Base-by-base conservation (phyloP, 1,140 invertebrate species). In the Ceratina calcarata region DNA sequence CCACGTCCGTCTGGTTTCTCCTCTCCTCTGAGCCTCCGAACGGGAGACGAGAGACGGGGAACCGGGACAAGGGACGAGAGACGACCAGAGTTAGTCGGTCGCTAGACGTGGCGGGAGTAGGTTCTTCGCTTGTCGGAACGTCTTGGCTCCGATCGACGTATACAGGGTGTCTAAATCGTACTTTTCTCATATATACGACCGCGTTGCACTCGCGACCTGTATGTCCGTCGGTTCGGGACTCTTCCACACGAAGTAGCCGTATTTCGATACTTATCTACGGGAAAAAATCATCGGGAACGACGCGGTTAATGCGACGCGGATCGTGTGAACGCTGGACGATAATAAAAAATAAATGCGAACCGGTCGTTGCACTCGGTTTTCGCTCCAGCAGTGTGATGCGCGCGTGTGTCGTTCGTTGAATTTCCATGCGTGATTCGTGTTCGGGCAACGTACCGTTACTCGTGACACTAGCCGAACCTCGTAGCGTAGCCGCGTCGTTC, bases 51-150 rank as follows among this genome's bases (percentile, higher is more conserved):
- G 37, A 4, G 4, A 32, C n/a, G n/a, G n/a, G n/a, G n/a, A n/a
- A n/a, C n/a, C n/a, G n/a, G n/a, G n/a, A 32, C 27, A 4, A 32
- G 27, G 27, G 27, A 32, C 27, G 27, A 32, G 27, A 32, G 8
- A 45, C 37, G 37, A 45, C 3, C 6, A 45, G 78, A 83, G 83
- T 82, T 87, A 90, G 89, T 90, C 81, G 82, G 78, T 79, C 84
- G 80, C 78, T 70, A 87, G 84, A 83, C 85, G 83, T 53, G 85
- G 72, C 71, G 64, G 62, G 77, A 78, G 72, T 22, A 15, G 65
- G 72, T 79, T 27, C 57, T 78, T 51, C 27, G 64, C 57, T 51
- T 66, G 37, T 84, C 85, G 85, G 57, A 61, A 22, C 73, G 66
- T 58, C 53, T 86, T 79, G 85, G 79, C 65, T 20, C 76, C 60